Conservation (phyloP, 2,797 vertebrate species). For the Phrynocephalus vlangalii region DNA sequence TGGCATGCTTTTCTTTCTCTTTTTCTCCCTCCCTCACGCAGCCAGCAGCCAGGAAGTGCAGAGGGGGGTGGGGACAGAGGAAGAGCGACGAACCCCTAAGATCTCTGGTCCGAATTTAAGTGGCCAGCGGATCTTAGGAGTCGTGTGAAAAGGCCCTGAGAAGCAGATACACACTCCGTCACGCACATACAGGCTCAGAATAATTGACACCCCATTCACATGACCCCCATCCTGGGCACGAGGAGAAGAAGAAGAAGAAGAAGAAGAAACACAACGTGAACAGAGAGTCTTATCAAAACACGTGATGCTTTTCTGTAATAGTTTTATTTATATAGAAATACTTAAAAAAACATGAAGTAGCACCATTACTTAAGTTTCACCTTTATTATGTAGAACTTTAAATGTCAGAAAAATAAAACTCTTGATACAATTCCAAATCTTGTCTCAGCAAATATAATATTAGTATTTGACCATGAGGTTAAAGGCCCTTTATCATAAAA, state of each 20-base stretch:
- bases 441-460: constrained; percentile 99
- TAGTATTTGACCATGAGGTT: constrained; percentile 99
- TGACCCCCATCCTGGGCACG: constrained; percentile 13
- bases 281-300: constrained; percentile 69
- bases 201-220: constrained; percentile 26
- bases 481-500: constrained; percentile 99
- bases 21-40: too few relatives aligned
- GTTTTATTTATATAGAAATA: constrained; percentile 99
- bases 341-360: constrained; percentile 99
- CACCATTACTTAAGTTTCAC: constrained; percentile 99
- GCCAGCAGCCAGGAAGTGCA: too few relatives aligned
- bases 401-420: constrained; percentile 99
- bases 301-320: constrained; percentile 85
- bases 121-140: too few relatives aligned
- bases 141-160: too few relatives aligned
- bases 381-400: constrained; percentile 99
- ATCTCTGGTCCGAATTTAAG: too few relatives aligned
- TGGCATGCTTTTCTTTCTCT: too few relatives aligned
- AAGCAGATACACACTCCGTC: not conserved
- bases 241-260: too few relatives aligned
- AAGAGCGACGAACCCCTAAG: too few relatives aligned
- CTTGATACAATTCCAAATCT: constrained; percentile 99
- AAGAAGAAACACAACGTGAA: not conserved
- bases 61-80: too few relatives aligned
- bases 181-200: too few relatives aligned